phyloP scores from a whole-genome alignment of 2,113 vertebrate species.

The Phylloscopus whistleri region DNA sequence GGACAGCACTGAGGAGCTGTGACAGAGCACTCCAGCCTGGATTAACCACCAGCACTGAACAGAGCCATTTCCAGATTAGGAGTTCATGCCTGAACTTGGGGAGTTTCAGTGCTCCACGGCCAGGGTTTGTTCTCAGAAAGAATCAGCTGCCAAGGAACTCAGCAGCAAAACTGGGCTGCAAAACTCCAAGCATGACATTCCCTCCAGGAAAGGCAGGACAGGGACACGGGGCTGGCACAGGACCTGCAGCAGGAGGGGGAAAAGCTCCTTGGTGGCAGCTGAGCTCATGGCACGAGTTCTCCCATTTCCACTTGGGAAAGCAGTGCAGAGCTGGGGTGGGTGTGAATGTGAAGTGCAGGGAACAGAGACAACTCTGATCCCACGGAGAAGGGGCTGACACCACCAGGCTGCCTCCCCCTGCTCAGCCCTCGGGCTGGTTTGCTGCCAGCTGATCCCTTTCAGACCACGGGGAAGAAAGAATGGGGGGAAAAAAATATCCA shows the following conservation, averaged over 20 bases:
- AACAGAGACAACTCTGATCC: neutral
- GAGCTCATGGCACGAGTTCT: neutral
- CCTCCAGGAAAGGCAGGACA: neutral
- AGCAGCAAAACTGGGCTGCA: fast-evolving
- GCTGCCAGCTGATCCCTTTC: neutral
- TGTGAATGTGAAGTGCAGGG: neutral
- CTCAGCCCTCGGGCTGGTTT: neutral
- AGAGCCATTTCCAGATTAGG: neutral
- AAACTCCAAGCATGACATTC: neutral
- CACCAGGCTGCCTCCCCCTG: neutral
- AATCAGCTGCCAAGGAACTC: neutral
- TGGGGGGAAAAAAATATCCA: fast-evolving
- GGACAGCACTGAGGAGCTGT: fast-evolving
- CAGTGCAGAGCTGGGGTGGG: neutral
- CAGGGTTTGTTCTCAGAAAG: neutral
- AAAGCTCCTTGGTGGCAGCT: neutral
- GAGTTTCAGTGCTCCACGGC: fast-evolving
- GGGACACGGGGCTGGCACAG: neutral
- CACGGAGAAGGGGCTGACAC: neutral
- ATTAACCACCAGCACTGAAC: neutral
- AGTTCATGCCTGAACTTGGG: neutral
- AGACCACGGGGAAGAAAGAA: neutral
- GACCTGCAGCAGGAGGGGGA: neutral
- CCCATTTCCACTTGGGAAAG: neutral
- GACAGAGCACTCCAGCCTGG: neutral